Evolutionary conservation across 2,113 vertebrate species (phyloP).

Genomic region (Zosterops hypoxanthus): DNA sequence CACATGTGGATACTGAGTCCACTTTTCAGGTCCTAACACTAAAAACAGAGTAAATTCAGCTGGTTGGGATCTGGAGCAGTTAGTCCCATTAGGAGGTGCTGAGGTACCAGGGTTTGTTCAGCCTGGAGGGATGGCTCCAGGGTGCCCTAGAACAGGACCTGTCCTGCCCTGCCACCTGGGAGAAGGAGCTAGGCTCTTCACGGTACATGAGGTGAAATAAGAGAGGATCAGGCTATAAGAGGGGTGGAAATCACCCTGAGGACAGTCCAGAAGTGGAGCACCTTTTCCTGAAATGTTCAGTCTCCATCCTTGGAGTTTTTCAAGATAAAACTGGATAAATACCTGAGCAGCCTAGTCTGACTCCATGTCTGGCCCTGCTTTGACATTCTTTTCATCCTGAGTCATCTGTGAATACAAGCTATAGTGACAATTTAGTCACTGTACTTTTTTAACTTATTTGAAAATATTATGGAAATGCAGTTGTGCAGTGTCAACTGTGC

Average conservation of each 20-base stretch:
- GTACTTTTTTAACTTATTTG: background rate
- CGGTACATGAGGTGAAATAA: background rate
- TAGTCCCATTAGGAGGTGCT: background rate
- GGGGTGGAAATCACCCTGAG: background rate
- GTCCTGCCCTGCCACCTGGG: rapidly evolving
- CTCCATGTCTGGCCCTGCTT: background rate
- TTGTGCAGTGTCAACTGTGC: background rate
- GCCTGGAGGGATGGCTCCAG: background rate
- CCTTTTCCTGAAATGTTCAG: background rate
- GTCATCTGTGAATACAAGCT: background rate
- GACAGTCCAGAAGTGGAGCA: background rate
- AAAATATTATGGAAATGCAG: background rate
- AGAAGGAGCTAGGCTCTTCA: background rate
- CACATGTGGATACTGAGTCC: background rate
- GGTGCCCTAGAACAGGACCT: background rate
- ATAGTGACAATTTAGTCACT: background rate
- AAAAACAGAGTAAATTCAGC: background rate
- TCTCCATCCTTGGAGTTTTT: background rate
- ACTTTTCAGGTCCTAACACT: background rate
- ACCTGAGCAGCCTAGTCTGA: background rate
- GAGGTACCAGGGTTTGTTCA: background rate
- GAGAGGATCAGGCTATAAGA: background rate
- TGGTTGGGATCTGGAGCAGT: background rate
- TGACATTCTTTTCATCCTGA: background rate
- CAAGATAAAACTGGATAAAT: background rate